A percentile compares a stretch with the other conserved stretches of the same genome.
Evolutionary conservation across 2,797 vertebrate genomes (phyloP).

Genomic region (Arnoldichthys spilopterus): DNA sequence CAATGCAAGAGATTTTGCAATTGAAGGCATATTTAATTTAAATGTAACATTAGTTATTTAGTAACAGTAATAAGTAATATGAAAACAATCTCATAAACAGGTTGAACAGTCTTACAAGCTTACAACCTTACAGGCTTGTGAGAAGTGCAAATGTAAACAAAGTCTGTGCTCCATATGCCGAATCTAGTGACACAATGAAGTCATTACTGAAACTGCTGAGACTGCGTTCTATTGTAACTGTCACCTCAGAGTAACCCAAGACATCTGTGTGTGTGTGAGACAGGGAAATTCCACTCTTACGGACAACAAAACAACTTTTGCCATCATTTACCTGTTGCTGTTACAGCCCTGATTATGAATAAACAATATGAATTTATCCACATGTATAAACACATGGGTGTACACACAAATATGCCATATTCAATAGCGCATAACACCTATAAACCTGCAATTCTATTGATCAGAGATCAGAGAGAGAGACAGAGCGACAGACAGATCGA

Average conservation of each 20-base stretch:
- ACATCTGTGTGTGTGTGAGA: slow-evolving; percentile 7
- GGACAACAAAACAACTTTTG: background rate
- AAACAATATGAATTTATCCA: background rate
- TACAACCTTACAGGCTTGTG: background rate
- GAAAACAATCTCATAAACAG: background rate
- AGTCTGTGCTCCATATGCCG: slow-evolving; percentile 23
- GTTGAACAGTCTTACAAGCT: too few species aligned
- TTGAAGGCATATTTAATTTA: background rate
- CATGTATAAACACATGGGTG: too few species aligned
- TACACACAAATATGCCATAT: too few species aligned
- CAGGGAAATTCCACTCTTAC: background rate
- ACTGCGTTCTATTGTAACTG: background rate
- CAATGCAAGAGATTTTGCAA: background rate
- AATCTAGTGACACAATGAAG: slow-evolving; percentile 43
- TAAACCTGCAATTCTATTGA: too few species aligned
- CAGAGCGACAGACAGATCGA: too few species aligned
- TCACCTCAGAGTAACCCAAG: slow-evolving; percentile 15
- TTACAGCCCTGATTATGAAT: background rate
- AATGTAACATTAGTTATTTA: background rate
- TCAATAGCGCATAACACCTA: too few species aligned
- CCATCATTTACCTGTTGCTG: background rate
- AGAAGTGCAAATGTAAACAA: background rate
- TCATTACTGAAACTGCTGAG: slow-evolving; percentile 49
- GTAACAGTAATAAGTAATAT: too few species aligned
- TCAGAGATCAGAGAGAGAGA: too few species aligned